Conservation (phyloP, 2,797 vertebrate species). For the Tragopan temminckii region DNA sequence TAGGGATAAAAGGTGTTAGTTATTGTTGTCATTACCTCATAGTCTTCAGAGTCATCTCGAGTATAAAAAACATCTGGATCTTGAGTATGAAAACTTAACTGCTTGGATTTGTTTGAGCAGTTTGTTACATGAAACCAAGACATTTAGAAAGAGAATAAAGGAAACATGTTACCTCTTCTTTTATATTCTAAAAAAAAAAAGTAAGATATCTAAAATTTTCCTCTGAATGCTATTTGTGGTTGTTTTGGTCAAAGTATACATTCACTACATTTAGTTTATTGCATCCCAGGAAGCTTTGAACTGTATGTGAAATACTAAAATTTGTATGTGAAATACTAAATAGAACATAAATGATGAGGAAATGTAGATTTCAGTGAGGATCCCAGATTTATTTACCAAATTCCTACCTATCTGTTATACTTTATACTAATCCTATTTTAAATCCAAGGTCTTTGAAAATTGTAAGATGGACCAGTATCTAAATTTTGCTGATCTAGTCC, state of each 20-base stretch:
- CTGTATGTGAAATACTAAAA: not conserved
- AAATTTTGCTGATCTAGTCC: not conserved
- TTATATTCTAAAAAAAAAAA: not conserved
- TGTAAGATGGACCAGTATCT: not conserved
- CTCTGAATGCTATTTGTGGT: not conserved
- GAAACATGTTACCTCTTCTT: not conserved
- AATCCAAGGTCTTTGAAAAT: not conserved
- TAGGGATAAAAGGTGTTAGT: constrained; percentile 28
- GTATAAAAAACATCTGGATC: constrained; percentile 19
- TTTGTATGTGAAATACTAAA: not conserved
- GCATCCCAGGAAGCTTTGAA: not conserved
- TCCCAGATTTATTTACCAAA: not conserved
- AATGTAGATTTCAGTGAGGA: not conserved
- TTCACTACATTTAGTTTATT: not conserved
- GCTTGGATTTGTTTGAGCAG: not conserved
- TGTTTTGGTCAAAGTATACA: not conserved
- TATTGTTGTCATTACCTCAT: constrained; percentile 42
- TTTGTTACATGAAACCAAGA: constrained; percentile 9
- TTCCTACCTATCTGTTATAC: not conserved
- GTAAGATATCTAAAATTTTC: not conserved
- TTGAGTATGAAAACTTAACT: not conserved
- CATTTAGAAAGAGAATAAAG: not conserved
- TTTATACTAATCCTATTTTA: not conserved
- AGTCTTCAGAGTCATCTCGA: not conserved
- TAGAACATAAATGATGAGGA: not conserved